Percentiles rank a stretch among this genome's conserved stretches.
phyloP scores from a whole-genome alignment of 2,797 vertebrate species.

The Malurus splendens region DNA sequence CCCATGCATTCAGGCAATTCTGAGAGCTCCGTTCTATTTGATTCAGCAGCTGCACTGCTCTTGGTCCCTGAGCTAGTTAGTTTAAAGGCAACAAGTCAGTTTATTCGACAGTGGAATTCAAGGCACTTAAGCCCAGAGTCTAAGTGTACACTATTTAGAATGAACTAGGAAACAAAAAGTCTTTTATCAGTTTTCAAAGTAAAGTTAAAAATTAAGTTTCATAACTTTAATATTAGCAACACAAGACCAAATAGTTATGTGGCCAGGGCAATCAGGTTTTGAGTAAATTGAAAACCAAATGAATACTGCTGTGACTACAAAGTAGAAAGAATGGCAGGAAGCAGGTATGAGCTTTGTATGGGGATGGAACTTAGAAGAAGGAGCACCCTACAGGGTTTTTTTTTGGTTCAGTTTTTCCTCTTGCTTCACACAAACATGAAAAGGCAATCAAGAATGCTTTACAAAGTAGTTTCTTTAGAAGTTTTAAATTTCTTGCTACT shows the following conservation, averaged over 20 bases:
- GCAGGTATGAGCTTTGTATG: not conserved
- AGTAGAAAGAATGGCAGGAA: conserved; percentile 5
- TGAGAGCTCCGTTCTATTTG: not conserved
- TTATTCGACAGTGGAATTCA: not conserved
- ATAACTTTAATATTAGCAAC: not conserved
- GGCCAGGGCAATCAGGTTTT: not conserved
- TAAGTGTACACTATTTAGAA: not conserved
- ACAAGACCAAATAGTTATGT: not conserved
- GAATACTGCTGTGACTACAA: not conserved
- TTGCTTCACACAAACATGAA: not conserved
- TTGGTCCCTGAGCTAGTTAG: not conserved
- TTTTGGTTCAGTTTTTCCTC: not conserved
- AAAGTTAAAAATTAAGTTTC: not conserved
- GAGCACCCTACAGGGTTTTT: not conserved
- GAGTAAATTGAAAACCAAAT: not conserved
- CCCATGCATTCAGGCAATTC: not conserved
- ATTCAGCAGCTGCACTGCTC: not conserved
- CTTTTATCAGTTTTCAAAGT: not conserved
- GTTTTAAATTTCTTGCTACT: not conserved
- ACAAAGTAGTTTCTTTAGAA: not conserved
- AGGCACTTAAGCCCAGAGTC: not conserved
- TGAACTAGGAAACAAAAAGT: not conserved
- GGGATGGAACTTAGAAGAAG: not conserved
- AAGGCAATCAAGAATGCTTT: conserved; percentile 4
- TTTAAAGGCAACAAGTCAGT: not conserved